A percentile compares a stretch with the other conserved stretches of the same genome.
phyloP scores from a whole-genome alignment of 53 echinoderm and acorn worm species.

The Zoroaster sp. region DNA sequence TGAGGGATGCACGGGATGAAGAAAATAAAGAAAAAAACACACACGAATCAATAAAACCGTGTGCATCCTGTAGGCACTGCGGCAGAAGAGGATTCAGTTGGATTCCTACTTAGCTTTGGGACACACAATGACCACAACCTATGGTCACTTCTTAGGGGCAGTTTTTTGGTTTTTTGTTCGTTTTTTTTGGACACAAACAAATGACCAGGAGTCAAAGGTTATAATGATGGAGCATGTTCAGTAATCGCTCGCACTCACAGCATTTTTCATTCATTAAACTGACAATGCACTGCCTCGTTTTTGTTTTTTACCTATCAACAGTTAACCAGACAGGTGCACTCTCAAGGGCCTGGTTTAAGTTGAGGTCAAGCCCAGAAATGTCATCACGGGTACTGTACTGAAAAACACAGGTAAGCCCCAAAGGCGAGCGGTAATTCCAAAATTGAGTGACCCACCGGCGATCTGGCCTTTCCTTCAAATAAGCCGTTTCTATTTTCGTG shows the following conservation, averaged over 20 bases:
- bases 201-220: too few relatives aligned
- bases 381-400: neutral
- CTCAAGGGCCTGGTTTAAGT: neutral
- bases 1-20: neutral
- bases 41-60: neutral
- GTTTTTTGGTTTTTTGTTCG: too few relatives aligned
- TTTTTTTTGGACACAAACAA: too few relatives aligned
- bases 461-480: neutral
- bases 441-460: slow-evolving; percentile 47
- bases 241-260: neutral
- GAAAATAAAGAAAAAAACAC: neutral
- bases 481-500: neutral
- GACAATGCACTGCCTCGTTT: neutral
- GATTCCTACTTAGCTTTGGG: slow-evolving; percentile 15
- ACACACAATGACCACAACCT: neutral
- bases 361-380: slow-evolving; percentile 36
- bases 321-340: slow-evolving; percentile 20
- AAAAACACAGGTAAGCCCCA: neutral
- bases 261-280: neutral
- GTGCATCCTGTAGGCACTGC: neutral
- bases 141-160: neutral
- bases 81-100: neutral
- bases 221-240: too few relatives aligned
- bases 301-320: neutral
- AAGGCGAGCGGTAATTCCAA: slow-evolving; percentile 40